Base-by-base conservation (phyloP, 1,140 invertebrate genomes). In the Cardiocondyla obscurior region DNA sequence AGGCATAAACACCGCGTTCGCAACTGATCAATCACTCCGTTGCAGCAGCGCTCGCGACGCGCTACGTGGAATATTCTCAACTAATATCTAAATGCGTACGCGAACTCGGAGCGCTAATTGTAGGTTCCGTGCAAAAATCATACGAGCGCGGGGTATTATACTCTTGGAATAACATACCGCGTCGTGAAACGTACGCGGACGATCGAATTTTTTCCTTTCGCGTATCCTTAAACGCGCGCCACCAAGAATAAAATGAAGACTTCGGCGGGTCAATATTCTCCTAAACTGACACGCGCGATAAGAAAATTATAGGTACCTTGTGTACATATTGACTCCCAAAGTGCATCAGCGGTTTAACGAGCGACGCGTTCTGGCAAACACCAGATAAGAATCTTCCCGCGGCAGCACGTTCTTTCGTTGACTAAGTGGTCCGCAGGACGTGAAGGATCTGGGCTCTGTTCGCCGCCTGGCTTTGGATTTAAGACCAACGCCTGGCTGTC, bases 341-440 rank as follows among this genome's bases (percentile, higher is more conserved):
- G 46, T 79, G 62, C 62, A 69, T 39, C 62, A 3, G 33, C 46
- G 16, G 12, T 82, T 91, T 90, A 90, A 91, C 81, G 81, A 89
- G 64, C 65, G 57, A 79, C 55, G 49, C 12, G 76, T 58, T 25
- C 53, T 39, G 65, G 70, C 82, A 82, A 85, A 87, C 77, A 72
- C 57, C 12, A 82, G 86, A 89, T 89, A 89, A 69, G 67, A 73
- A 88, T 89, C 82, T 88, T 77, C 64, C 81, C 81, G 67, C 77
- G 83, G 74, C 77, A 86, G 77, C 85, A 82, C 53, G 81, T 90
- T 87, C 72, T 57, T 76, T 65, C 74, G 84, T 85, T 86, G 89
- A 90, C 90, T 88, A 91, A 91, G 88, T 90, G 89, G 87, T 90
- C 85, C 74, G 51, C 73, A 30, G 87, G 81, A 90, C 87, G 44